Evolutionary conservation across 1,140 invertebrate species (phyloP).

Genomic region (Brachionus paranguensis): DNA sequence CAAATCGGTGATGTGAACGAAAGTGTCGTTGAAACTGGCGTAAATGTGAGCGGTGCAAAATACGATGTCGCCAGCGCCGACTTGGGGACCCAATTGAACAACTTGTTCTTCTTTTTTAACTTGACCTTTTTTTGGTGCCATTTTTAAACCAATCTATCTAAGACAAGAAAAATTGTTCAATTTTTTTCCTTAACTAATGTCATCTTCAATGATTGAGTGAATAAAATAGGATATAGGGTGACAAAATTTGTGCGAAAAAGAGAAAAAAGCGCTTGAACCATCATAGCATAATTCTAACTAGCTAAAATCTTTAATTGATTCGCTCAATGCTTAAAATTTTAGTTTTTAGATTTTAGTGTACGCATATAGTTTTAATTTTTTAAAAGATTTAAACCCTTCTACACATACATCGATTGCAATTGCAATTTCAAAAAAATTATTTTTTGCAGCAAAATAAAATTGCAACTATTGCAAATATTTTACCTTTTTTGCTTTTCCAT

Average conservation of each 20-base stretch:
- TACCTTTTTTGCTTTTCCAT: not conserved
- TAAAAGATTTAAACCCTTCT: not conserved
- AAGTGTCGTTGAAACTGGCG: conserved; percentile 99
- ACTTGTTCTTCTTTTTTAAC: conserved; percentile 87
- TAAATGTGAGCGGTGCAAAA: conserved; percentile 99
- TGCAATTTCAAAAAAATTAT: conserved; percentile 5
- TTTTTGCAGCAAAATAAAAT: not conserved
- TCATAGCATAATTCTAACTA: conserved; percentile 1
- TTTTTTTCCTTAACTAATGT: not conserved
- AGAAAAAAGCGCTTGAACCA: not conserved
- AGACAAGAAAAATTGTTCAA: not conserved
- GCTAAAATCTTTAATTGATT: not conserved
- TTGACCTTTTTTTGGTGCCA: conserved; percentile 97
- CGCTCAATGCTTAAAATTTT: conserved; percentile 19
- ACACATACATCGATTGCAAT: not conserved
- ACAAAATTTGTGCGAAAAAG: not conserved
- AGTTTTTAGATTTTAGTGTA: not conserved
- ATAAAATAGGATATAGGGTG: not conserved
- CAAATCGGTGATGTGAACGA: conserved; percentile 98
- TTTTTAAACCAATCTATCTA: conserved; percentile 51
- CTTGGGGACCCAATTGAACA: conserved; percentile 90
- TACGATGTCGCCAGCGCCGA: conserved; percentile 89
- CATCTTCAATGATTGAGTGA: not conserved
- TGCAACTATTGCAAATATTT: conserved; percentile 6
- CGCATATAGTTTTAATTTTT: not conserved